phyloP scores from a whole-genome alignment of 2,797 vertebrate species.

The Leptodactylus fallax region DNA sequence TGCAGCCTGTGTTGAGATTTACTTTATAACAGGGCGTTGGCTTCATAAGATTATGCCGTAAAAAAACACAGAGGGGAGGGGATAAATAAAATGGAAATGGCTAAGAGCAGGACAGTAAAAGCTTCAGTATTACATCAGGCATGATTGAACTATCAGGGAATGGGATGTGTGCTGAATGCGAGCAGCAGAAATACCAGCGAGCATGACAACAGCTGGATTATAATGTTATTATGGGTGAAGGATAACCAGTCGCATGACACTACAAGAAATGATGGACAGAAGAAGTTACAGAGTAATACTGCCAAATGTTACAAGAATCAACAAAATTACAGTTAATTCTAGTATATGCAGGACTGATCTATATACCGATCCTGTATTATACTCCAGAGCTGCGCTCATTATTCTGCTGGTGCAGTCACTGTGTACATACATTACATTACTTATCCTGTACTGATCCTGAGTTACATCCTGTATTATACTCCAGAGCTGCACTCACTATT shows the following conservation, averaged over 20 bases:
- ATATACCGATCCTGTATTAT: no score
- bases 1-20: constrained; percentile 10
- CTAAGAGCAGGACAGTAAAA: constrained; percentile 38
- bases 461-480: no score
- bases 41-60: constrained; percentile 38
- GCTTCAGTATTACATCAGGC: constrained; percentile 36
- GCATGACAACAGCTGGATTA: constrained; percentile 26
- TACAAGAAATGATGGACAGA: no score
- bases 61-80: constrained; percentile 29
- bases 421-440: no score
- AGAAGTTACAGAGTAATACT: background rate
- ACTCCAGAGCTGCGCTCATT: no score
- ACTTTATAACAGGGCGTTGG: constrained; percentile 51
- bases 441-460: no score
- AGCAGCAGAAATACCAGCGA: background rate
- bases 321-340: background rate
- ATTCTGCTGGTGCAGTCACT: no score
- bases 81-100: constrained; percentile 35
- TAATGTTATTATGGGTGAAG: constrained; percentile 8
- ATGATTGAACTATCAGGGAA: constrained; percentile 16
- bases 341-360: background rate
- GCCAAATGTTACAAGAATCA: background rate
- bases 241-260: background rate
- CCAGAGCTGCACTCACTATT: no score
- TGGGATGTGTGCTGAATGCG: background rate